Percentiles rank a stretch among this genome's conserved stretches.
phyloP scores from a whole-genome alignment of 2,888 invertebrate species.

The Aspidiotus destructor region DNA sequence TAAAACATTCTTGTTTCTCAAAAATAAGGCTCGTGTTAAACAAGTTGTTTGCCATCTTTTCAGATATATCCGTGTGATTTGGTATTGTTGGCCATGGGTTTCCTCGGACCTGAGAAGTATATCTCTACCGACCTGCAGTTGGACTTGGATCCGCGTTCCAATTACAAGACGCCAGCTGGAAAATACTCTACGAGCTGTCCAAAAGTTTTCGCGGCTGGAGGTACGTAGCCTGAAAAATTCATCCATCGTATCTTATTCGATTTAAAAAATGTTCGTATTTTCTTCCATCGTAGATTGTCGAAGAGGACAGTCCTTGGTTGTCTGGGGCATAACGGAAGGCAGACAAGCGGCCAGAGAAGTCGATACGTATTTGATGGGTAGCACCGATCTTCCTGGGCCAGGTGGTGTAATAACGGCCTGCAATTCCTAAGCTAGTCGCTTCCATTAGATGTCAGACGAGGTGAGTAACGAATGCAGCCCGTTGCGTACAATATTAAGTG shows the following conservation, averaged over 20 bases:
- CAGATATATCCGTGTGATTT: slow-evolving; percentile 74
- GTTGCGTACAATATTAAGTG: no score
- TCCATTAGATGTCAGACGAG: neutral
- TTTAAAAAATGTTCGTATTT: neutral
- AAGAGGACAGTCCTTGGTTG: slow-evolving; percentile 95
- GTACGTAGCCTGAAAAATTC: slow-evolving; percentile 49
- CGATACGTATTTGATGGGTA: slow-evolving; percentile 69
- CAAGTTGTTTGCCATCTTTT: slow-evolving; percentile 5
- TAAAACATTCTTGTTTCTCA: neutral
- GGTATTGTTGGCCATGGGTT: slow-evolving; percentile 96
- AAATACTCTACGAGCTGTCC: slow-evolving; percentile 69
- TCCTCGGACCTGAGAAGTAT: slow-evolving; percentile 87
- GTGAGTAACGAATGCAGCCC: no score
- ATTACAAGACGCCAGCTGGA: slow-evolving; percentile 69
- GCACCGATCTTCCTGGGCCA: slow-evolving; percentile 80
- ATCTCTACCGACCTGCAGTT: slow-evolving; percentile 70
- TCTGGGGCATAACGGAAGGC: slow-evolving; percentile 97
- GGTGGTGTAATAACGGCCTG: slow-evolving; percentile 65
- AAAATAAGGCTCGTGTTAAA: neutral
- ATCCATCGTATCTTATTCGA: slow-evolving; percentile 16
- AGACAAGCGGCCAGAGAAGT: slow-evolving; percentile 94
- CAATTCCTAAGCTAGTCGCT: slow-evolving; percentile 14
- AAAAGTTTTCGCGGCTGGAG: slow-evolving; percentile 91
- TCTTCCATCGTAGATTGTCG: slow-evolving; percentile 68
- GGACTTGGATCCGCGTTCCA: slow-evolving; percentile 82